phyloP scores from a whole-genome alignment of 2,888 invertebrate genomes.

The Polia nebulosa region DNA sequence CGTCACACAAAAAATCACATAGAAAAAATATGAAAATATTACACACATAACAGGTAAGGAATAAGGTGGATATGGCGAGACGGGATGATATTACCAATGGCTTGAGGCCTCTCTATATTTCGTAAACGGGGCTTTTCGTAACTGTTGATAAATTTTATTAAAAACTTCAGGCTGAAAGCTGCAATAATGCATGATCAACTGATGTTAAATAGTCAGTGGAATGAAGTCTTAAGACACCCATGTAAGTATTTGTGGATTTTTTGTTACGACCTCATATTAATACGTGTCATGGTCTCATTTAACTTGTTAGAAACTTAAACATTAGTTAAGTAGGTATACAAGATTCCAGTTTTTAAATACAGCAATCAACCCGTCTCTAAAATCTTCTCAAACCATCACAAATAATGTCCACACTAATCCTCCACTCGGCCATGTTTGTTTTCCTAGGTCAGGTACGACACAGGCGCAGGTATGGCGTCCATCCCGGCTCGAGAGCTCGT shows the following conservation, averaged over 20 bases:
- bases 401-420: slow-evolving; percentile 74
- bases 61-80: slow-evolving; percentile 73
- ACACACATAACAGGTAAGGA: slow-evolving; percentile 75
- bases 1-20: slow-evolving; percentile 87
- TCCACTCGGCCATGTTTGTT: slow-evolving; percentile 81
- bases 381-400: slow-evolving; percentile 2
- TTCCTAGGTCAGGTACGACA: slow-evolving; percentile 90
- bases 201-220: too few species aligned
- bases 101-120: neutral
- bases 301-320: neutral
- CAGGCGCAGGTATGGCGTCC: slow-evolving; percentile 82
- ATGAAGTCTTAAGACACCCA: too few species aligned
- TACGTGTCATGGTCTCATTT: too few species aligned
- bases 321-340: neutral
- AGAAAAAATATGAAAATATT: slow-evolving; percentile 89
- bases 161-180: too few species aligned
- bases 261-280: too few species aligned
- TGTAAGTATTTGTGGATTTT: too few species aligned
- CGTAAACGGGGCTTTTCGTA: neutral
- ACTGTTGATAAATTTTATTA: too few species aligned
- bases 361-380: neutral
- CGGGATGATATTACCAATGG: too few species aligned
- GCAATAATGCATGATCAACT: too few species aligned
- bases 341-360: neutral
- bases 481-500: slow-evolving; percentile 79